Percentiles rank a stretch among this genome's conserved stretches.
These are phyloP conservation scores for Cichlasoma orientale DNA, from an alignment of 2,797 vertebrate species.

Conservation along the genomic window DNA sequence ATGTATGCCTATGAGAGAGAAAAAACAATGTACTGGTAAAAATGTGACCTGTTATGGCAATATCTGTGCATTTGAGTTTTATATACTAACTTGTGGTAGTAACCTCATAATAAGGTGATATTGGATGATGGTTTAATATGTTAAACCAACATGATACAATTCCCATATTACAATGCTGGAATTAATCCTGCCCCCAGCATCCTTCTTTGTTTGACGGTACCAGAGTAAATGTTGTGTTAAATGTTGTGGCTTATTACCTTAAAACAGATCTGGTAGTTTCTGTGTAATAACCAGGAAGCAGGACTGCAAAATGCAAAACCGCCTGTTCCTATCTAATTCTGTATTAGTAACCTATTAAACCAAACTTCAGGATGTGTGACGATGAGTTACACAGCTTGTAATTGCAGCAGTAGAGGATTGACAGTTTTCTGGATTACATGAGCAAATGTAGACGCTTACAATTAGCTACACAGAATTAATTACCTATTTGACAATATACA, in stretches of 20 bases:
- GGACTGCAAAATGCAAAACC: not conserved
- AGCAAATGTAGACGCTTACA: not conserved
- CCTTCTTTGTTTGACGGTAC: not conserved
- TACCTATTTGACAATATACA: slow-evolving; percentile 11
- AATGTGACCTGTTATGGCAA: not conserved
- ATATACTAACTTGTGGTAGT: not conserved
- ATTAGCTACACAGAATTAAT: not conserved
- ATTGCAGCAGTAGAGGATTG: not conserved
- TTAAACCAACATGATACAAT: not conserved
- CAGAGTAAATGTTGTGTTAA: not conserved
- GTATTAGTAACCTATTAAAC: not conserved
- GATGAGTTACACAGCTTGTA: slow-evolving; percentile 6
- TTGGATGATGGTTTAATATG: not conserved
- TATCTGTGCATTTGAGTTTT: not conserved
- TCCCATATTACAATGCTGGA: not conserved
- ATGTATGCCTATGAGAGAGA: not conserved
- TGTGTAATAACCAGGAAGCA: not conserved
- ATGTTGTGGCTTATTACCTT: not conserved
- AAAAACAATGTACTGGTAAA: not conserved
- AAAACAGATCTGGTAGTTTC: not conserved
- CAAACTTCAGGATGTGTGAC: not conserved
- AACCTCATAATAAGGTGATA: not conserved
- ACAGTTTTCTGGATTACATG: slow-evolving; percentile 9
- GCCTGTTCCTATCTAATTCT: not conserved
- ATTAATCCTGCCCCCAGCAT: not conserved